Base-by-base conservation (phyloP, 2,113 vertebrate species). In the Brachyhypopomus occidentalis region DNA sequence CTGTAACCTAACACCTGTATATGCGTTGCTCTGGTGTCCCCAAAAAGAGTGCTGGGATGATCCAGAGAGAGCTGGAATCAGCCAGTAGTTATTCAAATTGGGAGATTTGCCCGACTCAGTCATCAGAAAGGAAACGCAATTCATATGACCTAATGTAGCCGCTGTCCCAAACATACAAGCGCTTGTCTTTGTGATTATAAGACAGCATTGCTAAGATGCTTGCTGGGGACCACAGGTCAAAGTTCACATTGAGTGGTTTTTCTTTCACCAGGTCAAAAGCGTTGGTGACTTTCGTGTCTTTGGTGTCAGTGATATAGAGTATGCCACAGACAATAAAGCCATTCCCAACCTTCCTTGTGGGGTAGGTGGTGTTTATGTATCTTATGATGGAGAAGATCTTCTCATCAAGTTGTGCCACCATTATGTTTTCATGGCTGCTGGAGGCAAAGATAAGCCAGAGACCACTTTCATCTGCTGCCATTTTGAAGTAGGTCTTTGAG, bases 401-500 rank as follows among this genome's bases (percentile, higher is more conserved):
- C 83, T 95, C 94, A 0, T 98, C 94, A 62, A 98, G 20, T 8
- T 92, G 94, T 5, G 96, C 97, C 1, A 98, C 97, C n/a, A 93
- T 92, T 19, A 99, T 94, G 80, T 89, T 96, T 7, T 96, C 94
- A 0, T 98, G 96, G 0, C 78, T 20, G 16, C 90, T 94, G 0
- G 96, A 97, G 17, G 95, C 96, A 4, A 96, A 99, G 83, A 98
- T 95, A 48, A 98, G 88, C 98, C 98, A 99, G 56, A 99, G 83
- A 2, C 95, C 94, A 27, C 95, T 95, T 87, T 98, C 96, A 16
- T 98, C 98, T 3, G 89, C 93, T 0, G 96, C 95, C n/a, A 98
- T 0, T 12, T 96, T 98, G 91, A 98, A 99, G 86, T 99, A 99
- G 0, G 97, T 98, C 92, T 98, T 99, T 14, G 97, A 96, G 89